Percentiles rank a stretch among this genome's conserved stretches.
These are phyloP conservation scores for Nesoenas mayeri DNA, from an alignment of 2,113 vertebrate species.

Conservation along the genomic window DNA sequence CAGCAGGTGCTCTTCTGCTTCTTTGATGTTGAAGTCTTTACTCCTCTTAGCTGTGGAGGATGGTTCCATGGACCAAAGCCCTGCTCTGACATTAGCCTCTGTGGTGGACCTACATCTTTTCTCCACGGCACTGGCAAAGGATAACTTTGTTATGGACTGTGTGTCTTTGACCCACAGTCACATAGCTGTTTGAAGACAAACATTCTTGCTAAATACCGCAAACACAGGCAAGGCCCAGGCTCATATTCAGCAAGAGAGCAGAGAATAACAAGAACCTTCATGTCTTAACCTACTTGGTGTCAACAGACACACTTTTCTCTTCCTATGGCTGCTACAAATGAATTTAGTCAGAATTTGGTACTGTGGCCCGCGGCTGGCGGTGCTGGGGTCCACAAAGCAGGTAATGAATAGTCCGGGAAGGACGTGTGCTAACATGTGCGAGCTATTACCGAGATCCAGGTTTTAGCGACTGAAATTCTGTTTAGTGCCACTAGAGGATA, in stretches of 20 bases:
- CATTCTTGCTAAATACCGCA: background rate
- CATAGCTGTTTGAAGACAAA: background rate
- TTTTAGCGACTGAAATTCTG: background rate
- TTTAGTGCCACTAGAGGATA: background rate
- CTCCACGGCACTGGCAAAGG: background rate
- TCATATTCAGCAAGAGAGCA: background rate
- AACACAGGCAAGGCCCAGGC: background rate
- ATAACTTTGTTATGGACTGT: background rate
- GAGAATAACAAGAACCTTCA: rapidly evolving
- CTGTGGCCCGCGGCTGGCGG: background rate
- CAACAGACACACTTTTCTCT: background rate
- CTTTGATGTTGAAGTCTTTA: background rate
- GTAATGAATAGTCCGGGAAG: background rate
- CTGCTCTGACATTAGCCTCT: background rate
- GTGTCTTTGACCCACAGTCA: background rate
- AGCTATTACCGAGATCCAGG: background rate
- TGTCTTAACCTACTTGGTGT: background rate
- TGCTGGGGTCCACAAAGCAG: background rate
- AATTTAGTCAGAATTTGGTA: background rate
- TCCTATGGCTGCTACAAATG: background rate
- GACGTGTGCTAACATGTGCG: background rate
- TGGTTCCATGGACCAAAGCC: background rate
- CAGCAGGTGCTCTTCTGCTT: background rate
- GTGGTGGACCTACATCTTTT: background rate
- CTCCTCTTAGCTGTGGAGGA: background rate